Evolutionary conservation across 2,888 invertebrate species (phyloP), one percentile per base, ranked within the genome.

Genomic region (Protodeltote pygarga): DNA sequence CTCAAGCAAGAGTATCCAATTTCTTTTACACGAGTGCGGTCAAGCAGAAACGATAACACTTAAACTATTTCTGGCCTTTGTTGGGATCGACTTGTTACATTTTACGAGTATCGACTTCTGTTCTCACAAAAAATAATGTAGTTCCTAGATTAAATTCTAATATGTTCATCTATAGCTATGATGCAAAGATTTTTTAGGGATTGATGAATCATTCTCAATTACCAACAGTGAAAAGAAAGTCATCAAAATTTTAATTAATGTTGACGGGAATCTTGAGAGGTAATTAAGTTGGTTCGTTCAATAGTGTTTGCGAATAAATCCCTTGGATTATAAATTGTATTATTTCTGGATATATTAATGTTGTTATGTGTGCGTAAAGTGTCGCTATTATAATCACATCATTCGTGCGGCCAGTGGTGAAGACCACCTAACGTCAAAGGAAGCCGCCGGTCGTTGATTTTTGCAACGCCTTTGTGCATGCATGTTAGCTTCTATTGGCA

Each of bases 371-470:
- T 79, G 83, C 72, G 79, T 80, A 81, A 82, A 85, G 81, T 89
- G 85, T 85, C 83, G 87, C 88, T 88, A 92, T 92, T 90, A 91
- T 90, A 90, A 89, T 87, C 89, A 87, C 89, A 89, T 92, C 88
- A 89, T 71, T 80, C 74, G 75, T 61, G 65, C 68, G 68, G 69
- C 70, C 66, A 51, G 72, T 69, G 75, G 75, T 68, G 66, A 6
- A 77, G 85, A 89, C 91, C 90, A 91, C 91, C 92, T 90, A 87
- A 80, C 80, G 80, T 88, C 89, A 91, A 91, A 92, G 85, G 85
- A 72, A 69, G 81, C 91, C 89, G 91, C 81, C 81, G 59, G 69
- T 73, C 77, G 72, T 76, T 73, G 77, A 91, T 87, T 89, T 92
- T 90, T 89, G 90, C 91, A 85, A 80, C 74, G 81, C 81, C 77